phyloP scores from a whole-genome alignment of 64 coral and sea anemone species.

The Acropora yongei region DNA sequence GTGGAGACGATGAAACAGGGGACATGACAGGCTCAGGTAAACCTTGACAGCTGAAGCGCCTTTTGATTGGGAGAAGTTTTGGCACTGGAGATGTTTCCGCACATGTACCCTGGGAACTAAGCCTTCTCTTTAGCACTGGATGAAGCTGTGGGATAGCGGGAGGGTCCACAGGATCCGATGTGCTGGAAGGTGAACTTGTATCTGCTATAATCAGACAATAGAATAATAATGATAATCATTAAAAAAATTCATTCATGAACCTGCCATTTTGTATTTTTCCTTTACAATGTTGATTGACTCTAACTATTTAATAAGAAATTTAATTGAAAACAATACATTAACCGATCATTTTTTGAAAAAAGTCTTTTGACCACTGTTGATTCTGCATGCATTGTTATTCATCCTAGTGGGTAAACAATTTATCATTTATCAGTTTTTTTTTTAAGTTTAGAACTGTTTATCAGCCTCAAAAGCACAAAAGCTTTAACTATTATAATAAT shows the following conservation, averaged over 20 bases:
- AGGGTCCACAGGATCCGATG: slow-evolving; percentile 16
- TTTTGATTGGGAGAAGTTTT: slow-evolving; percentile 50
- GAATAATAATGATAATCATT: too few species aligned
- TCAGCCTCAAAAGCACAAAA: too few species aligned
- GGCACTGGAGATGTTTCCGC: slow-evolving; percentile 33
- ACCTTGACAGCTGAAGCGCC: slow-evolving; percentile 70
- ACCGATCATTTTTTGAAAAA: neutral
- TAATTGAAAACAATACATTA: neutral
- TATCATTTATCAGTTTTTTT: too few species aligned
- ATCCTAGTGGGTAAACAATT: too few species aligned
- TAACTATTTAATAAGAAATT: neutral
- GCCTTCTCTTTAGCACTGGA: slow-evolving; percentile 69
- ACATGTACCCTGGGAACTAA: slow-evolving; percentile 43
- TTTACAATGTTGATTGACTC: too few species aligned
- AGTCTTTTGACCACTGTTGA: too few species aligned
- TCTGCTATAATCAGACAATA: neutral
- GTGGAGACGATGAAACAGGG: slow-evolving; percentile 37
- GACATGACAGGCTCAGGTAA: slow-evolving; percentile 35
- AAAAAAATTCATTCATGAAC: too few species aligned
- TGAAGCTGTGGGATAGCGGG: slow-evolving; percentile 12
- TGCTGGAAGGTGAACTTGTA: slow-evolving; percentile 2
- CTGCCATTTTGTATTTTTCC: too few species aligned
- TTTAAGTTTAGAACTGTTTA: too few species aligned
- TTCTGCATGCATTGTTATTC: too few species aligned
- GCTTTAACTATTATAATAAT: too few species aligned